These are phyloP conservation scores for Macrophya annulata DNA, from an alignment of 2,888 invertebrate species.

Conservation along the genomic window DNA sequence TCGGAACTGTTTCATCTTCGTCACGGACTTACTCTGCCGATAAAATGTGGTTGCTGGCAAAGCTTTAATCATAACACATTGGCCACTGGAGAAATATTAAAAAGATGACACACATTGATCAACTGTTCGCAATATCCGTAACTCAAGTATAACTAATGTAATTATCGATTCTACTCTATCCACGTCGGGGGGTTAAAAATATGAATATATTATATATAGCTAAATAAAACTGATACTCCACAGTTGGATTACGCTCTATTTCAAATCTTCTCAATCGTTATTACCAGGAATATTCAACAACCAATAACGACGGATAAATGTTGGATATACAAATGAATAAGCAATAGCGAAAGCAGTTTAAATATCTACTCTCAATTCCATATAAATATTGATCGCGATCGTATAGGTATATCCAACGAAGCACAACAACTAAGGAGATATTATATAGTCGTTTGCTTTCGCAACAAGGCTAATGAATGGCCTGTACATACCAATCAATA, in stretches of 20 bases:
- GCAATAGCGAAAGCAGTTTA: not conserved
- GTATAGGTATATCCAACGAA: not conserved
- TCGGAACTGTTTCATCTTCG: not conserved
- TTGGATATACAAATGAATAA: constrained; percentile 24
- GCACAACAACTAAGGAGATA: constrained; percentile 24
- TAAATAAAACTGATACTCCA: not conserved
- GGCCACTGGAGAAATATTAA: not conserved
- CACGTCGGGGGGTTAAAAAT: not conserved
- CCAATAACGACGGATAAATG: not conserved
- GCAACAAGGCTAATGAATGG: constrained; percentile 12
- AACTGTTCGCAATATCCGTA: constrained; percentile 38
- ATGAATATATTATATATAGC: not conserved
- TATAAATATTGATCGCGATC: not conserved
- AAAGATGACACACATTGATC: constrained; percentile 10
- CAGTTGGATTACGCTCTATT: not conserved
- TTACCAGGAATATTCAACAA: constrained; percentile 17
- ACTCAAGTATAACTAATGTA: not conserved
- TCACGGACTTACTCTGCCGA: not conserved
- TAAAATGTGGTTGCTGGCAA: not conserved
- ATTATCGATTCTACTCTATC: constrained; percentile 21
- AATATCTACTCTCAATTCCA: constrained; percentile 10
- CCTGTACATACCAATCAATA: constrained; percentile 10
- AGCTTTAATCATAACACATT: not conserved
- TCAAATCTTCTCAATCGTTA: not conserved
- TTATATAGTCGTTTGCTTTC: constrained; percentile 17